Percentiles rank a stretch among this genome's conserved stretches.
Conservation (phyloP, 2,888 invertebrate genomes). For the Zhuqinia jingwanae region DNA sequence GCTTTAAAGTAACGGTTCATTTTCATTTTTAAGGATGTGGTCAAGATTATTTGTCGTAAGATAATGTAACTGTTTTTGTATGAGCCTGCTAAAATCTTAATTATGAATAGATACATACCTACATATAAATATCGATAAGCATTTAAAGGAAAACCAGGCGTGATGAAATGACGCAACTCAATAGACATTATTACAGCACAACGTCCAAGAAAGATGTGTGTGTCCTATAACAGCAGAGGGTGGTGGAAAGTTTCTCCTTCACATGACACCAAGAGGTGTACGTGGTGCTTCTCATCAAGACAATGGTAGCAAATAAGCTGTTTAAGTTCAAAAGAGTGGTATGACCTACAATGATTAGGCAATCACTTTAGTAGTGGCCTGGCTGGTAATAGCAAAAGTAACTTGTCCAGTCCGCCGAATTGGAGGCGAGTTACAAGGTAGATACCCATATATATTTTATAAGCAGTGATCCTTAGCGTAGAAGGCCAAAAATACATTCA, state of each 20-base stretch:
- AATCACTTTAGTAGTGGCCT: slow-evolving; percentile 10
- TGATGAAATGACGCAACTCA: slow-evolving; percentile 30
- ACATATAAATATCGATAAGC: no score
- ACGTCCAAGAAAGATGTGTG: slow-evolving; percentile 12
- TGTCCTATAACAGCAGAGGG: not conserved
- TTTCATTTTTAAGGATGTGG: not conserved
- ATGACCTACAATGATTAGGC: slow-evolving; percentile 53
- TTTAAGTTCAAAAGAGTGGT: slow-evolving; percentile 24
- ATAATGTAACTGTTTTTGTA: not conserved
- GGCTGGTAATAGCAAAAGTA: no score
- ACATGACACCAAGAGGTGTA: slow-evolving; percentile 11
- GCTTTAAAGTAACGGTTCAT: not conserved
- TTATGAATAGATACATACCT: no score
- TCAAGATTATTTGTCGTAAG: not conserved
- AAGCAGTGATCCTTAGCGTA: no score
- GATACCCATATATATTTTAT: no score
- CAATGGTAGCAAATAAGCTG: slow-evolving; percentile 32
- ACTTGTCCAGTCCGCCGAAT: no score
- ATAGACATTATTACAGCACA: no score
- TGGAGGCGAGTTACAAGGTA: no score
- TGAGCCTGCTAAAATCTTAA: not conserved
- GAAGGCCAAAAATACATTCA: no score
- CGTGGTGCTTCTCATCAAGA: slow-evolving; percentile 34
- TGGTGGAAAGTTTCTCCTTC: not conserved
- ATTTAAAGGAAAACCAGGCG: slow-evolving; percentile 39